Conservation (phyloP, 2,113 vertebrate species). For the Hemicordylus capensis region DNA sequence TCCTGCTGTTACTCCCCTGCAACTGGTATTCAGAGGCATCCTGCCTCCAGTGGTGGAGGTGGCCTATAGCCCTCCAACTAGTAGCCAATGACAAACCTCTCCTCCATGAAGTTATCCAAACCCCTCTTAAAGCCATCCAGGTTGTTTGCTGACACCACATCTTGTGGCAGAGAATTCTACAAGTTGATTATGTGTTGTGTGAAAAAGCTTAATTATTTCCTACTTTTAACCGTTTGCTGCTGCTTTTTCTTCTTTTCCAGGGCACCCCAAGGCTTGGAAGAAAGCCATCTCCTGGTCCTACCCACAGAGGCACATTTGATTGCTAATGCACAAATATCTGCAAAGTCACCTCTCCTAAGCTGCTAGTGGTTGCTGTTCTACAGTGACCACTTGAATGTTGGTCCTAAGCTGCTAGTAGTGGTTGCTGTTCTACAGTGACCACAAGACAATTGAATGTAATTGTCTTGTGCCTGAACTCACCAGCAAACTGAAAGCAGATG, state of each 20-base stretch:
- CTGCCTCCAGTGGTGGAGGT: no score
- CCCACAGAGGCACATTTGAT: conserved; percentile 87
- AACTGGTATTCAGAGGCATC: no score
- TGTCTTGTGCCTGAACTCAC: conserved; percentile 79
- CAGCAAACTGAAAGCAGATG: conserved; percentile 71
- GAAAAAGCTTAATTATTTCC: conserved; percentile 5
- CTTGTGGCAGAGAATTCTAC: no score
- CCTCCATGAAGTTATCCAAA: no score
- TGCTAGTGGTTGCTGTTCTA: conserved; percentile 81
- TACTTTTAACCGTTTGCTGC: conserved; percentile 22
- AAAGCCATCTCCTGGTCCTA: conserved; percentile 90
- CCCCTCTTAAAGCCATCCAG: no score
- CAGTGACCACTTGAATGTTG: no score
- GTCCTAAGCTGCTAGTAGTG: conserved; percentile 82
- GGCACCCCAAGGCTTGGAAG: conserved; percentile 92
- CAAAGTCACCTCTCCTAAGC: conserved; percentile 69
- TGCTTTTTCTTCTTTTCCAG: conserved; percentile 72
- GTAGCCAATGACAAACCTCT: no score
- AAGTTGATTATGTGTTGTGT: no score
- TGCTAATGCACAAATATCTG: conserved; percentile 65
- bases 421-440: conserved; percentile 77
- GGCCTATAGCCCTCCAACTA: no score
- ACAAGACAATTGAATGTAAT: conserved; percentile 85
- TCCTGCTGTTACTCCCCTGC: no score
- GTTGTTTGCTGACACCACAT: no score